Evolutionary conservation across 2,113 vertebrate species (phyloP), one percentile per base, ranked within the genome.

Genomic region (Catharus minimus): DNA sequence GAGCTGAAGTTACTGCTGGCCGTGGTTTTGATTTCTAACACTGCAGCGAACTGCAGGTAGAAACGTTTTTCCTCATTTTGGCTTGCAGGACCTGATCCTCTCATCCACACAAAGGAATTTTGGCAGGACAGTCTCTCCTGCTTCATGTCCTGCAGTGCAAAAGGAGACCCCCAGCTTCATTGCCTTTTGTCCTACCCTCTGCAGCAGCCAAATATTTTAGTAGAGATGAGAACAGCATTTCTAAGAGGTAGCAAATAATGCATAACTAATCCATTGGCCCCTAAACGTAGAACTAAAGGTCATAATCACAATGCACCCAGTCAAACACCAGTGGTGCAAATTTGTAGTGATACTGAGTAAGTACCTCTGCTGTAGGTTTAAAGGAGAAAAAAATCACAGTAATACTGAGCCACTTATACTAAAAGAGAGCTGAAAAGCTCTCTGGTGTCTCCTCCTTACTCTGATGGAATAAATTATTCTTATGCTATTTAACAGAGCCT

Each of bases 1-100:
- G 20, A 73, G 50, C 47, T 82, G 67, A 77, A 47, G 69, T 84
- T 84, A 41, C 55, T 61, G 53, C 65, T 3, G 16, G 46, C 71
- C 68, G 66, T 2, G 2, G 49, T 43, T 90, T 88, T 95, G 92
- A 95, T 95, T 96, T 94, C 88, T 91, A 77, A 43, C 77, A 79
- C 86, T 69, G 92, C 90, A 93, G 92, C 3, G 0, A 81, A 52
- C 47, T 61, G 92, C 86, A 53, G 86, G 69, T 57, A 82, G 82
- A 76, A 92, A 76, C 36, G 67, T 74, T 91, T 78, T 65, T n/a
- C 36, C 64, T 82, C 7, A 1, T 92, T 80, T 76, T 4, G 4
- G 47, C 56, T 33, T 0, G 0, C 30, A 43, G 36, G 38, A 22
- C 28, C 36, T 17, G 9, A 49, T 75, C 30, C 30, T 39, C 23